Conservation (phyloP, 2,888 invertebrate genomes). For the Celastrina argiolus region DNA sequence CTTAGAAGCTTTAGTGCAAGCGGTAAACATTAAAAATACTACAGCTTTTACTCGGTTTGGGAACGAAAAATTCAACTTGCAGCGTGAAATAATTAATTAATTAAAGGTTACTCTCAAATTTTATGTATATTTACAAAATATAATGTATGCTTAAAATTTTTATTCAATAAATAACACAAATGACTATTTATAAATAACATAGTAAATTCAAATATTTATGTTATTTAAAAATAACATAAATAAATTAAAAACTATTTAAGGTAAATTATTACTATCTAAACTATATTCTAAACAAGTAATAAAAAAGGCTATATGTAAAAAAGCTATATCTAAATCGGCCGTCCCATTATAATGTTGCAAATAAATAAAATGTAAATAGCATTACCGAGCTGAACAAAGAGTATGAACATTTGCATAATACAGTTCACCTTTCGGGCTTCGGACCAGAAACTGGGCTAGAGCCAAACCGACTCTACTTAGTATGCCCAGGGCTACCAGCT, state of each 20-base stretch:
- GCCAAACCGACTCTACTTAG: constrained; percentile 69
- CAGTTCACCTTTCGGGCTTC: constrained; percentile 69
- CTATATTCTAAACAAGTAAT: no score
- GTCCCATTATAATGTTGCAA: constrained; percentile 54
- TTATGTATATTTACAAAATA: neutral
- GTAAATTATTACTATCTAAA: no score
- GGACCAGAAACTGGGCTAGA: constrained; percentile 57
- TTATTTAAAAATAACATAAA: no score
- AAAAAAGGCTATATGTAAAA: no score
- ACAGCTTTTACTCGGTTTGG: constrained; percentile 4
- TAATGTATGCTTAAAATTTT: neutral
- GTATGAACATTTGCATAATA: constrained; percentile 72
- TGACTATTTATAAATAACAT: no score
- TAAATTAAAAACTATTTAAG: no score
- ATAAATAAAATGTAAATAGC: constrained; percentile 72
- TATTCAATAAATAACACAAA: no score
- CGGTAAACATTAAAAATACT: constrained; percentile 19
- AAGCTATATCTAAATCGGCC: constrained; percentile 45
- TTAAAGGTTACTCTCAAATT: neutral
- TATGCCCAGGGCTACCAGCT: constrained; percentile 24
- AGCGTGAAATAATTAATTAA: neutral
- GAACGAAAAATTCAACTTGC: neutral
- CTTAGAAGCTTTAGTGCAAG: constrained; percentile 13
- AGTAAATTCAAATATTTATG: no score
- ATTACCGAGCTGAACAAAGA: constrained; percentile 67